phyloP scores from a whole-genome alignment of 2,113 vertebrate genomes.

The Corythornis vintsioides region DNA sequence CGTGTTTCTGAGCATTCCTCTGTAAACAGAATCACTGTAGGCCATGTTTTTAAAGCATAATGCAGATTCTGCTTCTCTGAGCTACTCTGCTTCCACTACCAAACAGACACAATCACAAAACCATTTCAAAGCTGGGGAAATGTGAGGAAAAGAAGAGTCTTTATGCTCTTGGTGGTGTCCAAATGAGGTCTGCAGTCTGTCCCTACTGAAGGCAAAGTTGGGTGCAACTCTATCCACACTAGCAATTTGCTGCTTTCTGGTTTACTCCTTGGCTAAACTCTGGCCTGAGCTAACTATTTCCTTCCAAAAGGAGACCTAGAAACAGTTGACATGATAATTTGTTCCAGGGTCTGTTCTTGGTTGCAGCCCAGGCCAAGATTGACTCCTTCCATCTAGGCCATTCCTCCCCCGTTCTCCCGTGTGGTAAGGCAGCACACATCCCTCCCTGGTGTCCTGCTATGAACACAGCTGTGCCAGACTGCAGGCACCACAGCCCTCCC shows the following conservation, averaged over 20 bases:
- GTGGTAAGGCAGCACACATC: not conserved
- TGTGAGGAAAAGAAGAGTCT: not conserved
- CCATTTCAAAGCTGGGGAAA: not conserved
- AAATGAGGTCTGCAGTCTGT: not conserved
- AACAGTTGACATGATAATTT: conserved; percentile 3
- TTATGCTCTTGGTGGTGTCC: not conserved
- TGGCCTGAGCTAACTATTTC: not conserved
- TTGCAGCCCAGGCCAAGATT: not conserved
- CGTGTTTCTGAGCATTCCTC: not conserved
- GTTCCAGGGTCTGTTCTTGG: conserved; percentile 50
- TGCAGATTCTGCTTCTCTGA: not conserved
- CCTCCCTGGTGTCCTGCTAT: conserved; percentile 37
- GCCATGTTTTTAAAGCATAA: not conserved
- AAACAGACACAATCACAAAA: not conserved
- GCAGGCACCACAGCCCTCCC: not conserved
- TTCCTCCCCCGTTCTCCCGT: conserved; percentile 36
- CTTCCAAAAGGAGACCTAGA: not conserved
- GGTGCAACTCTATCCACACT: not conserved
- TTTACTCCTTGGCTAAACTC: not conserved
- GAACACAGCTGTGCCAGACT: conserved; percentile 25
- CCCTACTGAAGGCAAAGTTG: not conserved
- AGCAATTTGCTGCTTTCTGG: not conserved
- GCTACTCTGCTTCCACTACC: not conserved
- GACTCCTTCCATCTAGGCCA: conserved; percentile 25
- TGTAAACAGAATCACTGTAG: not conserved